phyloP scores from a whole-genome alignment of 2,888 invertebrate species.

The Patella caerulea region DNA sequence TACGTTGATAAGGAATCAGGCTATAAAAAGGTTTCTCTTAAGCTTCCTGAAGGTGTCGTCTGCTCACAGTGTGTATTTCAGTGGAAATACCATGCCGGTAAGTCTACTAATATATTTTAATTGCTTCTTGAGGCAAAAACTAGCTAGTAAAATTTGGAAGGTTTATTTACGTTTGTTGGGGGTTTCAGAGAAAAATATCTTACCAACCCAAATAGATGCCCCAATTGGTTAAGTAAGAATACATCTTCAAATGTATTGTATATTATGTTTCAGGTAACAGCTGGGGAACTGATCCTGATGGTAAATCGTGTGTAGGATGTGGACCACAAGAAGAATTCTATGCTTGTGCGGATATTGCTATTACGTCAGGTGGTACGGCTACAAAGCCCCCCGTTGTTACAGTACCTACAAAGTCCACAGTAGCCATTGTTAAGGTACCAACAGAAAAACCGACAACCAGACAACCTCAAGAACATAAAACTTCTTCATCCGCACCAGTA shows the following conservation, averaged over 20 bases:
- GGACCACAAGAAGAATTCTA: slow-evolving; percentile 1
- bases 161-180: no score
- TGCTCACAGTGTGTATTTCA: background rate
- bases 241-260: background rate
- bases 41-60: background rate
- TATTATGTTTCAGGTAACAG: background rate
- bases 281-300: background rate
- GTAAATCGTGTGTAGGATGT: background rate
- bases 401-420: background rate
- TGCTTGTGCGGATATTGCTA: background rate
- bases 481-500: background rate
- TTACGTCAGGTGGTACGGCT: background rate
- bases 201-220: no score
- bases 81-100: background rate
- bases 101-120: background rate
- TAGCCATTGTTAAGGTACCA: background rate
- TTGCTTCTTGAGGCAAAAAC: no score
- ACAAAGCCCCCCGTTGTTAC: background rate
- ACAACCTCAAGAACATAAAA: background rate
- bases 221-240: no score
- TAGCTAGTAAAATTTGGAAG: no score
- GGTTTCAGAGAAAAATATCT: no score
- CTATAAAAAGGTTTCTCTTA: background rate
- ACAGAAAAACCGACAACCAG: background rate
- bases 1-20: background rate